Percentiles rank a stretch among this genome's conserved stretches.
phyloP scores from a whole-genome alignment of 2,113 vertebrate species.

The Morone saxatilis region DNA sequence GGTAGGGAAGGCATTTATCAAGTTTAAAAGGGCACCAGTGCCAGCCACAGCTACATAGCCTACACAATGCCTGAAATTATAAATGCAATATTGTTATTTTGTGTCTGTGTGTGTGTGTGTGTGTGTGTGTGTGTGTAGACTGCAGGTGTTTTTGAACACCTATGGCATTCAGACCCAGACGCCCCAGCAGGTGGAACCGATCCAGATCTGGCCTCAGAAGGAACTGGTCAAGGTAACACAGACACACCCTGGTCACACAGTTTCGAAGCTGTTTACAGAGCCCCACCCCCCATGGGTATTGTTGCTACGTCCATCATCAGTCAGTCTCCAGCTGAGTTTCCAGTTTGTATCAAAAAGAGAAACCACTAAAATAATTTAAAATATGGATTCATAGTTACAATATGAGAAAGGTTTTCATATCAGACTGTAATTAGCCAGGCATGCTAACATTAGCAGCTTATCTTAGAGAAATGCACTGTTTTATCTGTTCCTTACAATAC shows the following conservation, averaged over 20 bases:
- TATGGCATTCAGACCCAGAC: constrained; percentile 99
- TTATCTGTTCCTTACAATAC: no score
- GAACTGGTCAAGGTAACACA: constrained; percentile 94
- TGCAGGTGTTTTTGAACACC: constrained; percentile 98
- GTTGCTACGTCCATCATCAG: background rate
- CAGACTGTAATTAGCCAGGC: no score
- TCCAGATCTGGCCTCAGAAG: constrained; percentile 98
- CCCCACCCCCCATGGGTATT: rapidly evolving
- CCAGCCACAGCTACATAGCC: no score
- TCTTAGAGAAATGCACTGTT: no score
- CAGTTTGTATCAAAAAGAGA: no score
- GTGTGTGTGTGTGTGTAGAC: constrained; percentile 75
- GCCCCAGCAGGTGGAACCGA: constrained; percentile 97
- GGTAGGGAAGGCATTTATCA: background rate
- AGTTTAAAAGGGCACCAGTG: background rate
- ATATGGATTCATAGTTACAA: no score
- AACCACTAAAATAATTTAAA: no score
- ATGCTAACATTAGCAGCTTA: no score
- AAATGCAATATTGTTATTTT: background rate
- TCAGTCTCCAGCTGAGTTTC: no score
- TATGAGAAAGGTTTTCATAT: no score
- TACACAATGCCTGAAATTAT: no score
- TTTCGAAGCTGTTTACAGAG: background rate
- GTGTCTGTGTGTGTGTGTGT: constrained; percentile 35
- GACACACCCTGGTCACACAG: background rate